These are phyloP conservation scores for Cerastoderma edule DNA, from an alignment of 2,888 invertebrate genomes.

Conservation along the genomic window DNA sequence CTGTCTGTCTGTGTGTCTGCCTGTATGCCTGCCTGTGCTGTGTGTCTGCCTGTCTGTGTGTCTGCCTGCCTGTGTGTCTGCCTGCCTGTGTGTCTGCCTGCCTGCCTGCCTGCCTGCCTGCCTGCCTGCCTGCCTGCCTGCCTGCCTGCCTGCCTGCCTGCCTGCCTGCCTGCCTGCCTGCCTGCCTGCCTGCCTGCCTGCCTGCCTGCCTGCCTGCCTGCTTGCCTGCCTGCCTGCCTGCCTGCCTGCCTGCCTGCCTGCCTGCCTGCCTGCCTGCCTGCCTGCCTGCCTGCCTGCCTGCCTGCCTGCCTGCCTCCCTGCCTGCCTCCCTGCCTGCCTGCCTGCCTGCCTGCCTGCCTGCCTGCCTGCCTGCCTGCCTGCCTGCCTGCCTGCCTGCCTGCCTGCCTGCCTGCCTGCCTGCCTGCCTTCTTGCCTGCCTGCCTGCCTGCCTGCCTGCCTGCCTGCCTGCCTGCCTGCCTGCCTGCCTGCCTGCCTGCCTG, in stretches of 20 bases:
- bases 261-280: not conserved
- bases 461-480: not conserved
- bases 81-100: not conserved
- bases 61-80: not conserved
- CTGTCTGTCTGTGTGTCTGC: too few relatives aligned
- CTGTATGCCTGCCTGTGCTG: too few relatives aligned
- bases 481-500: constrained; percentile 3
- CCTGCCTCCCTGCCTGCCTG: not conserved
- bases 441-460: not conserved
- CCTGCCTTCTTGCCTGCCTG: not conserved
- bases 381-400: not conserved
- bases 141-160: not conserved
- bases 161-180: not conserved
- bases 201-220: not conserved
- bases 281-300: not conserved
- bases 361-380: not conserved
- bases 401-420: not conserved
- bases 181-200: not conserved
- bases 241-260: not conserved
- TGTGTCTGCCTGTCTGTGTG: not conserved
- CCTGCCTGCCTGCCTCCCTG: not conserved
- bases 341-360: not conserved
- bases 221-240: not conserved
- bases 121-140: not conserved
- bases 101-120: not conserved